Base-by-base conservation (phyloP, 2,797 vertebrate genomes). In the Protonibea diacanthus region DNA sequence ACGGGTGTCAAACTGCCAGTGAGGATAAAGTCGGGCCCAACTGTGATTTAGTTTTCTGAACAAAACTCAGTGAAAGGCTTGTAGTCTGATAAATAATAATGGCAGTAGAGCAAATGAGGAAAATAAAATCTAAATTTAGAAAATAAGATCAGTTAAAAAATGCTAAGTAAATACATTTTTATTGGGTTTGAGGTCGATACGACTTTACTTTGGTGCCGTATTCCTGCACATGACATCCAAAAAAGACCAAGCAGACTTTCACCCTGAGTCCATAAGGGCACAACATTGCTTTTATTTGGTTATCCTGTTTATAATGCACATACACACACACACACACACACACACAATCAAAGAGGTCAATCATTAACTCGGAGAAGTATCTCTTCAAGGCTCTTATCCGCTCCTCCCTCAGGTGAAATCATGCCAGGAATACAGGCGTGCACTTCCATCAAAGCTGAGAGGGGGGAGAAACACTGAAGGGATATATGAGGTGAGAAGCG, bases 331-430 rank as follows among this genome's bases (percentile, higher is more conserved):
- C 11, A 3, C 42, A 45, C 18, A 49, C 20, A 52, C 18, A 18
- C 15, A 61, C 1, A 23, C 20, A 14, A 63, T 52, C 59, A 80
- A 76, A 80, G 62, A 51, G 21, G 64, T 53, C 45, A 85, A 87
- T 84, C 44, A 86, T 91, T 88, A 82, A 87, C 81, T 45, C 33
- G 18, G 23, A 57, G 25, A 75, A 61, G 67, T 18, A 20, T 52
- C 42, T 51, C 21, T 42, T 51, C 49, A 38, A 45, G 55, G 7
- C 67, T 61, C 65, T 60, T 27, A 68, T 70, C 40, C 53, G 5
- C 53, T 67, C 56, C 45, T 68, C 25, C 15, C n/a, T 23, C 8
- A 33, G 23, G 40, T 55, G 0, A 72, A 78, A 62, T 11, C 21
- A 69, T 5, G 20, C 20, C 1, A 52, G 7, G 23, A 4, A 44